Percentiles rank a stretch among this genome's conserved stretches.
Conservation (phyloP, 2,797 vertebrate species). For the Pipistrellus nathusii region DNA sequence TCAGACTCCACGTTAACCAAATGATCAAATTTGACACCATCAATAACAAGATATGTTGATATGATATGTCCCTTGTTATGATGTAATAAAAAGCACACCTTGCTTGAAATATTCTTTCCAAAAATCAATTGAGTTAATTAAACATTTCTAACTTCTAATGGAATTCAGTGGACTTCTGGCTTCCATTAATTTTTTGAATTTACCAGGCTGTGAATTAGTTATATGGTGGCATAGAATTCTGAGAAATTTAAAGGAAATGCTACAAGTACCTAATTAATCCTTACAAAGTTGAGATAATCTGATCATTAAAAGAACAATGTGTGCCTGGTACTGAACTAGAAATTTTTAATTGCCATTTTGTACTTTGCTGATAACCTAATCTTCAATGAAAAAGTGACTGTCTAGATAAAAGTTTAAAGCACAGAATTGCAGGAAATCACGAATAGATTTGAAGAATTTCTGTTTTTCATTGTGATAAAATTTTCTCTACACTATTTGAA, state of each 20-base stretch:
- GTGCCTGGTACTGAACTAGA: constrained; percentile 74
- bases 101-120: not conserved
- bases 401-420: constrained; percentile 58
- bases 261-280: constrained; percentile 81
- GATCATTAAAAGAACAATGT: constrained; percentile 82
- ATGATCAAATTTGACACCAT: not conserved
- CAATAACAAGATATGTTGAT: not conserved
- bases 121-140: not conserved
- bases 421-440: not conserved
- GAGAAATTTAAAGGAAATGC: constrained; percentile 75
- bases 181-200: constrained; percentile 70
- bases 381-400: constrained; percentile 47
- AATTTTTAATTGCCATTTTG: constrained; percentile 81
- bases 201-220: constrained; percentile 66
- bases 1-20: not conserved
- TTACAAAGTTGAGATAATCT: constrained; percentile 82
- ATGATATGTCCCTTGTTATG: not conserved
- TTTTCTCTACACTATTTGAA: constrained; percentile 15
- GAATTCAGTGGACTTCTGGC: constrained; percentile 49
- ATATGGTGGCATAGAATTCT: constrained; percentile 67
- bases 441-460: constrained; percentile 39
- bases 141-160: constrained; percentile 31
- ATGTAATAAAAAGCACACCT: not conserved
- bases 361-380: constrained; percentile 77
- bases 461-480: constrained; percentile 37